Percentiles rank a stretch among this genome's conserved stretches.
phyloP scores from a whole-genome alignment of 2,113 vertebrate species.

The Hippoglossus stenolepis region DNA sequence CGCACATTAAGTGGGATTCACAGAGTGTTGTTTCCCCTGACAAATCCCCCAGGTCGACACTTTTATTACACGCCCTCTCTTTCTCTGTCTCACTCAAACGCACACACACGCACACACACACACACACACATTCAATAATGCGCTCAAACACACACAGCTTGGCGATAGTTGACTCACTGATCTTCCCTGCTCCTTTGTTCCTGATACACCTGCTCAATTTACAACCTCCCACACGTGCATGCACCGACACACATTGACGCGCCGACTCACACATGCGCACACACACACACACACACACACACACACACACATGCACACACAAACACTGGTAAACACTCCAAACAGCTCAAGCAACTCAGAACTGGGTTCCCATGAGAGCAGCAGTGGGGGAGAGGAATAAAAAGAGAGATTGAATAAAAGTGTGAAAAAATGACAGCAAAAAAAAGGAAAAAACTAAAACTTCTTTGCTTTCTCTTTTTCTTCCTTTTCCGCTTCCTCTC shows the following conservation, averaged over 20 bases:
- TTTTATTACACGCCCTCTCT: constrained; percentile 47
- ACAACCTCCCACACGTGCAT: constrained; percentile 66
- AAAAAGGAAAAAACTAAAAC: not conserved
- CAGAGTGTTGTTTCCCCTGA: constrained; percentile 52
- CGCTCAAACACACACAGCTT: constrained; percentile 29
- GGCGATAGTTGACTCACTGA: constrained; percentile 64
- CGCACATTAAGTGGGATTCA: constrained; percentile 43
- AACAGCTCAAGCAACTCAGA: constrained; percentile 64
- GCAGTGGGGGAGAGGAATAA: constrained; percentile 23
- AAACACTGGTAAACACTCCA: constrained; percentile 51
- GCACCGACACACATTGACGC: not conserved
- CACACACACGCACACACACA: constrained; percentile 7
- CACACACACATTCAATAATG: not conserved
- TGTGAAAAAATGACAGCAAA: constrained; percentile 38
- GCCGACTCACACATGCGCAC: constrained; percentile 14
- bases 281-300: constrained; percentile 24
- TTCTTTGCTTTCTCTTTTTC: constrained; percentile 17
- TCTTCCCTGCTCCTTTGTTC: constrained; percentile 67
- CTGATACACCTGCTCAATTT: constrained; percentile 76
- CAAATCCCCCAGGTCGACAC: constrained; percentile 58
- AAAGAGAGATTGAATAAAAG: constrained; percentile 57
- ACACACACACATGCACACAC: constrained; percentile 6
- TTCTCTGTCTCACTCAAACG: constrained; percentile 6
- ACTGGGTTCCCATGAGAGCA: constrained; percentile 61
- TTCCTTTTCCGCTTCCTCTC: constrained; percentile 9